These are phyloP conservation scores for Siderastrea radians DNA, from an alignment of 92 coral and sea anemone genomes.

Conservation along the genomic window DNA sequence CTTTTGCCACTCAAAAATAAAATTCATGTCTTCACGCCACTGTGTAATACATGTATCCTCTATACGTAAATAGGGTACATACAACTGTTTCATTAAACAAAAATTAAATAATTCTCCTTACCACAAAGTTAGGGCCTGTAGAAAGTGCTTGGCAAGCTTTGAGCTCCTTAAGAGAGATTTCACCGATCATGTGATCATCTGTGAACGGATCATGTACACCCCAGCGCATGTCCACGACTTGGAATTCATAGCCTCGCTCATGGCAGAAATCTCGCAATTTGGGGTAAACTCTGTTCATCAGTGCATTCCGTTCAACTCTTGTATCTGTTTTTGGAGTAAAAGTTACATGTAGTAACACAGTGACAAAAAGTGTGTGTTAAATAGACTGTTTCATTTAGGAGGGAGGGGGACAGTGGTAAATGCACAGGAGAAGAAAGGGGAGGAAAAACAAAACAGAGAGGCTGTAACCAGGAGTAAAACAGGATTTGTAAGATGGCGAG, in stretches of 20 bases:
- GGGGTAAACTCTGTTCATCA: constrained; percentile 83
- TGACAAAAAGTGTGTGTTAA: background rate
- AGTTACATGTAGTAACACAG: background rate
- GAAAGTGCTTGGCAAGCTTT: constrained; percentile 83
- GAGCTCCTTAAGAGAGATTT: constrained; percentile 85
- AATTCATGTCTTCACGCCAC: no score
- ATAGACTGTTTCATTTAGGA: background rate
- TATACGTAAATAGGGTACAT: no score
- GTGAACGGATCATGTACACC: constrained; percentile 92
- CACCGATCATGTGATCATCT: constrained; percentile 93
- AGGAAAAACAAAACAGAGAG: no score
- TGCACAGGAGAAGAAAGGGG: no score
- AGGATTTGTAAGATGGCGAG: no score
- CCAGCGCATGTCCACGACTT: constrained; percentile 98
- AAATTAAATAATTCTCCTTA: constrained; percentile 31
- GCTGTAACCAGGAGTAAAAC: no score
- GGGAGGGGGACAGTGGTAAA: background rate
- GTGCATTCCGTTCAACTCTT: constrained; percentile 87
- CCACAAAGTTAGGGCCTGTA: constrained; percentile 98
- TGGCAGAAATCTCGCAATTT: constrained; percentile 81
- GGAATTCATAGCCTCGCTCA: constrained; percentile 89
- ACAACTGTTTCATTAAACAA: background rate
- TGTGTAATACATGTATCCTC: background rate
- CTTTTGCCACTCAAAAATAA: no score
- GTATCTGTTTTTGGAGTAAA: constrained; percentile 56